Percentiles rank a stretch among this genome's conserved stretches.
Evolutionary conservation across 53 echinoderm and acorn worm species (phyloP).

Genomic region (Zoroaster sp.): DNA sequence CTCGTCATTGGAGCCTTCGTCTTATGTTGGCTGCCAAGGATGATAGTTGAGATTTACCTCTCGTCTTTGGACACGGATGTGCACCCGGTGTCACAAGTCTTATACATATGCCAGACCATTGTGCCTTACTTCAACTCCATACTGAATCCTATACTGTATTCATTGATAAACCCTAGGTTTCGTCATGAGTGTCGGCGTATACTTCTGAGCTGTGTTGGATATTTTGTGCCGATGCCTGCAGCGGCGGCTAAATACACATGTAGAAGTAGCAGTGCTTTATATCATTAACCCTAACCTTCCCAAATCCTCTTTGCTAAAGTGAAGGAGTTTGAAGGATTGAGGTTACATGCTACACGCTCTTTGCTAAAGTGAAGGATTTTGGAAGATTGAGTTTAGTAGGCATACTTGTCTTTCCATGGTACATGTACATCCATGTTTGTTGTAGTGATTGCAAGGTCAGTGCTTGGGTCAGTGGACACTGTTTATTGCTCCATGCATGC

Average conservation of each 20-base stretch:
- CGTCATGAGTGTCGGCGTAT: slow-evolving; percentile 79
- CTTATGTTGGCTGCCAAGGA: slow-evolving; percentile 88
- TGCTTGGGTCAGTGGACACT: no score
- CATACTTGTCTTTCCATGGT: no score
- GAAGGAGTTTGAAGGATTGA: no score
- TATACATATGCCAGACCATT: slow-evolving; percentile 79
- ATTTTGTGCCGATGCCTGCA: slow-evolving; percentile 42
- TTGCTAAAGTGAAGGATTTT: no score
- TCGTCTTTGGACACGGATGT: slow-evolving; percentile 30
- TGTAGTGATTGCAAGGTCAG: no score
- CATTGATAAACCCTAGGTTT: slow-evolving; percentile 88
- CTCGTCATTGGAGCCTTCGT: slow-evolving; percentile 87
- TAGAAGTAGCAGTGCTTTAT: slow-evolving; percentile 44
- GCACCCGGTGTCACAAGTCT: neutral
- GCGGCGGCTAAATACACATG: slow-evolving; percentile 36
- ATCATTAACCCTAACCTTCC: no score
- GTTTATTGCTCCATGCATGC: no score
- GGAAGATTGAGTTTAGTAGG: no score
- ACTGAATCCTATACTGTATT: slow-evolving; percentile 89
- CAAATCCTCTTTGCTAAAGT: no score
- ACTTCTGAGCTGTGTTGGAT: slow-evolving; percentile 54
- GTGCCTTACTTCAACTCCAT: slow-evolving; percentile 95
- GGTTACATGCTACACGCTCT: no score
- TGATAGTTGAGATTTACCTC: slow-evolving; percentile 79
- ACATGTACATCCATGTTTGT: no score